Evolutionary conservation across 2,113 vertebrate species (phyloP).

Genomic region (Balaenoptera acutorostrata): DNA sequence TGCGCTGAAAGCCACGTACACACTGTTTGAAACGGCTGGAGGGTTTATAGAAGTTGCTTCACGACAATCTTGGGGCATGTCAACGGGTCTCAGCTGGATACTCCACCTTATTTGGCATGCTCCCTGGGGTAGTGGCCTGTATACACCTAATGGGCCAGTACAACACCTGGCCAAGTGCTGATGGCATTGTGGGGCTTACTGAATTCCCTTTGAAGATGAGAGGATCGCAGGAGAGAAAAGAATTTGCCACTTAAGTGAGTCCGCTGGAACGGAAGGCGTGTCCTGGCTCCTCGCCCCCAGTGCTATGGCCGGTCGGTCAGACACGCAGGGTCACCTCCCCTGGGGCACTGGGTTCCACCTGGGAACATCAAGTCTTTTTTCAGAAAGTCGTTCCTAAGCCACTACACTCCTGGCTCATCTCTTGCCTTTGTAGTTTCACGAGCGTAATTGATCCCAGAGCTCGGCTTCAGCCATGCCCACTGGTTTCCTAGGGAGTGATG

Average conservation of each 20-base stretch:
- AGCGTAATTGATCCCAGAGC: constrained; percentile 69
- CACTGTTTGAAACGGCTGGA: constrained; percentile 21
- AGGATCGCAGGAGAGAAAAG: constrained; percentile 47
- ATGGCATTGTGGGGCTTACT: constrained; percentile 9
- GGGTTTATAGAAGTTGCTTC: background rate
- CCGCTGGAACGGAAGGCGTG: constrained; percentile 57
- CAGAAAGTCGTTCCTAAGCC: constrained; percentile 32
- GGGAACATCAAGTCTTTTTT: constrained; percentile 40
- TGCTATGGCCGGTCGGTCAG: background rate
- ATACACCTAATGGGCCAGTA: constrained; percentile 49
- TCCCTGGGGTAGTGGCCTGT: background rate
- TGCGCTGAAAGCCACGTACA: background rate
- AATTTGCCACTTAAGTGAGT: constrained; percentile 65
- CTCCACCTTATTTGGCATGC: background rate
- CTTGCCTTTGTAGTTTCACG: constrained; percentile 34
- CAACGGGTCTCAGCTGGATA: constrained; percentile 32
- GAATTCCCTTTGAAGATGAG: constrained; percentile 73
- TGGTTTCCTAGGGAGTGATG: constrained; percentile 59
- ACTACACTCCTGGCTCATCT: background rate
- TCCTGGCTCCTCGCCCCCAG: background rate
- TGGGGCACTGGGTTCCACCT: background rate
- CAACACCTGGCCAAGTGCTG: constrained; percentile 46
- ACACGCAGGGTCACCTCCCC: constrained; percentile 39
- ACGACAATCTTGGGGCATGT: background rate
- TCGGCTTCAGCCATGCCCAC: background rate